These are phyloP conservation scores for Oryzias curvinotus DNA, from an alignment of 2,113 vertebrate genomes.

Conservation along the genomic window DNA sequence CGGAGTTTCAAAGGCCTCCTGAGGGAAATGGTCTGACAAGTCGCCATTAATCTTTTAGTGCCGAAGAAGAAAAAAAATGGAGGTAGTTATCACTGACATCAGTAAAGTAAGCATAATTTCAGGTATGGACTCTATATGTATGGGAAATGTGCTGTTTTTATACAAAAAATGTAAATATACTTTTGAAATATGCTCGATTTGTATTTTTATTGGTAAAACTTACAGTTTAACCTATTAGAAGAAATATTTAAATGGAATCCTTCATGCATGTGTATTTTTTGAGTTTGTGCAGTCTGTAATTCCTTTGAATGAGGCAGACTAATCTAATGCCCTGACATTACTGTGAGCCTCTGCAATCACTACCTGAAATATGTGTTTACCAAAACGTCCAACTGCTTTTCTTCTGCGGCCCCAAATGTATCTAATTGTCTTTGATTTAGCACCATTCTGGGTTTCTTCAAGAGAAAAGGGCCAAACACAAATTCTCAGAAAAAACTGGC, in stretches of 20 bases:
- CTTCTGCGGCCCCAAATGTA: conserved; percentile 13
- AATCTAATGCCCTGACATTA: conserved; percentile 18
- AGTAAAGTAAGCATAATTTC: conserved; percentile 60
- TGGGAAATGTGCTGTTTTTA: conserved; percentile 44
- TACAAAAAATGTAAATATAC: conserved; percentile 33
- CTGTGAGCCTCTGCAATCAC: conserved; percentile 6
- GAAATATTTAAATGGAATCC: too few species aligned
- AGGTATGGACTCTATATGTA: conserved; percentile 39
- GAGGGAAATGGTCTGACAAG: conserved; percentile 45
- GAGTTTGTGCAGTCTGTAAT: not conserved
- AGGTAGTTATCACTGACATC: conserved; percentile 65
- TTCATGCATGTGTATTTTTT: not conserved
- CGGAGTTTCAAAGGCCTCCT: conserved; percentile 40
- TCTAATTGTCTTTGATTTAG: conserved; percentile 14
- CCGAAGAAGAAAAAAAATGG: conserved; percentile 37
- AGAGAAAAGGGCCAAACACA: not conserved
- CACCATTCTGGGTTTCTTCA: not conserved
- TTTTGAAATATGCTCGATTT: conserved; percentile 14
- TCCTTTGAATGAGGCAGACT: not conserved
- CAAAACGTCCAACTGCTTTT: conserved; percentile 35
- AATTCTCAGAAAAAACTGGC: not conserved
- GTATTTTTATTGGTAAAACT: not conserved
- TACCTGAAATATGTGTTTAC: conserved; percentile 41
- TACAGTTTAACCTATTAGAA: too few species aligned
- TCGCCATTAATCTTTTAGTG: conserved; percentile 54